Conservation (phyloP, 2,113 vertebrate species). For the Semnopithecus entellus region DNA sequence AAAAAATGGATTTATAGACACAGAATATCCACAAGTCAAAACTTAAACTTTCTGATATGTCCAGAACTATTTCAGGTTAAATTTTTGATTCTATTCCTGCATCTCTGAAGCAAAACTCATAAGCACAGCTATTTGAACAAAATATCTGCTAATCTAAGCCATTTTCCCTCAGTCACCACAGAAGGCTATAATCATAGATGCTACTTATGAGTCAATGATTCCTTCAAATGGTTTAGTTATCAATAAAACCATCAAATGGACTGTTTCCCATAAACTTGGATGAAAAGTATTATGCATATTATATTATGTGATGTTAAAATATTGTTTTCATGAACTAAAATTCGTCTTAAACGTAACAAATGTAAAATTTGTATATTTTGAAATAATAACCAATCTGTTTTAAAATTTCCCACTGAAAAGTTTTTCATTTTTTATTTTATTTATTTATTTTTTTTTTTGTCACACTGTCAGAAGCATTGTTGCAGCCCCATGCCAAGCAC, state of each 20-base stretch:
- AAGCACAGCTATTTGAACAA: background rate
- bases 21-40: background rate
- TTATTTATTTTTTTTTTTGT: background rate
- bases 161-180: background rate
- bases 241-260: background rate
- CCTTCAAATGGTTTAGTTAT: background rate
- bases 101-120: background rate
- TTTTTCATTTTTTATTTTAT: background rate
- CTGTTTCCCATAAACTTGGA: background rate
- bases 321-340: background rate
- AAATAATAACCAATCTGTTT: constrained; percentile 37
- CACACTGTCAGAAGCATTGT: constrained; percentile 23
- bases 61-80: background rate
- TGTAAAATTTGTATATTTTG: background rate
- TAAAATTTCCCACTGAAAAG: constrained; percentile 13
- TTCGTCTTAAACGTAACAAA: background rate
- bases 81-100: background rate
- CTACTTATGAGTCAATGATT: background rate
- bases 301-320: background rate
- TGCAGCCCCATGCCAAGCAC: constrained; percentile 17
- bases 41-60: background rate
- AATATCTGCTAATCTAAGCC: background rate
- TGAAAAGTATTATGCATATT: background rate
- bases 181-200: background rate
- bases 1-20: background rate